These are phyloP conservation scores for Cenopis cana DNA, from an alignment of 2,888 invertebrate genomes.

Conservation along the genomic window DNA sequence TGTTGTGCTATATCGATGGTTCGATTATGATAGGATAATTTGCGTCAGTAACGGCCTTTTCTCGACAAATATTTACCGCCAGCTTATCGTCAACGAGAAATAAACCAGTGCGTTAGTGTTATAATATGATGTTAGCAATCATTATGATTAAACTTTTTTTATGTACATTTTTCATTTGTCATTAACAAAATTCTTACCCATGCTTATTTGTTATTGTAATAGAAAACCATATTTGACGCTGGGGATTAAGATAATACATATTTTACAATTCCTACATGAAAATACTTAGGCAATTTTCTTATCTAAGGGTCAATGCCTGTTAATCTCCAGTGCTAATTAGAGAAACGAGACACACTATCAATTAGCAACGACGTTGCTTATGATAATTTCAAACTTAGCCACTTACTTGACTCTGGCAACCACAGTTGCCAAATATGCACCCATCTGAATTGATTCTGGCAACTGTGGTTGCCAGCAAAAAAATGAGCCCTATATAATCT, in stretches of 20 bases:
- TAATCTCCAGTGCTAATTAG: slow-evolving; percentile 33
- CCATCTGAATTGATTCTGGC: no score
- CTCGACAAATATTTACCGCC: slow-evolving; percentile 41
- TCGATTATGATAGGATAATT: slow-evolving; percentile 37
- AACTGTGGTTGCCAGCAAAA: no score
- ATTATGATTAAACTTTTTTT: slow-evolving; percentile 15
- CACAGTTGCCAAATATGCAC: no score
- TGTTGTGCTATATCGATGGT: slow-evolving; percentile 26
- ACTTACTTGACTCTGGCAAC: no score
- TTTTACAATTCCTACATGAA: slow-evolving; percentile 4
- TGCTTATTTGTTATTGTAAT: neutral
- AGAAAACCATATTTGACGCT: neutral
- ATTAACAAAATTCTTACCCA: neutral
- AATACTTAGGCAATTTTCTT: slow-evolving; percentile 23
- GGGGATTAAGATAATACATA: neutral
- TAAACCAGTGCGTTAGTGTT: slow-evolving; percentile 20
- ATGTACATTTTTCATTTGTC: neutral
- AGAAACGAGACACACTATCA: slow-evolving; percentile 17
- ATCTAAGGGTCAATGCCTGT: slow-evolving; percentile 38
- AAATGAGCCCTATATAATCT: neutral
- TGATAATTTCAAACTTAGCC: slow-evolving; percentile 1
- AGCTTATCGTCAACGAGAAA: slow-evolving; percentile 31
- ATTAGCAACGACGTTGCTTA: slow-evolving; percentile 20
- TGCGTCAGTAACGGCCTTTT: slow-evolving; percentile 50
- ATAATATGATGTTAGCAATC: slow-evolving; percentile 15